phyloP scores from a whole-genome alignment of 2,797 vertebrate species.

The Nannoperca obscura region DNA sequence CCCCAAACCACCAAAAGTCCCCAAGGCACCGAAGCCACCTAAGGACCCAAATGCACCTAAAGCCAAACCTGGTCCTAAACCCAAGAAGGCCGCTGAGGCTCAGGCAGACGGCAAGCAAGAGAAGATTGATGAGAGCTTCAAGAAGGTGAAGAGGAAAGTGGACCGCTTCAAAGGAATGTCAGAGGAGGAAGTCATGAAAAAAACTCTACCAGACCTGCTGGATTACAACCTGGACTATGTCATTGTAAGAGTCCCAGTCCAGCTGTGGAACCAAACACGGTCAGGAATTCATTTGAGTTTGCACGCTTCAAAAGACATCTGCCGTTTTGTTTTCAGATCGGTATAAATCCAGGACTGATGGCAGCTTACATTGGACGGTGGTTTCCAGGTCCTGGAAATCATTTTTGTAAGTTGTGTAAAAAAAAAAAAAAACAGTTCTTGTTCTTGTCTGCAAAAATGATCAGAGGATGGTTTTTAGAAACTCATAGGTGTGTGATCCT shows the following conservation, averaged over 20 bases:
- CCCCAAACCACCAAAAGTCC: slow-evolving; percentile 69
- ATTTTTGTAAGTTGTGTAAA: slow-evolving; percentile 91
- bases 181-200: slow-evolving; percentile 97
- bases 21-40: slow-evolving; percentile 73
- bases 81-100: slow-evolving; percentile 86
- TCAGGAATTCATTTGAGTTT: background rate
- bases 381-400: slow-evolving; percentile 98
- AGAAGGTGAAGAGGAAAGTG: slow-evolving; percentile 96
- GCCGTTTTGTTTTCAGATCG: slow-evolving; percentile 86
- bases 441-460: background rate
- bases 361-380: slow-evolving; percentile 97
- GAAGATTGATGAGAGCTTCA: slow-evolving; percentile 96
- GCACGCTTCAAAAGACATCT: slow-evolving; percentile 5
- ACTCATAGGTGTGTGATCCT: background rate
- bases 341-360: slow-evolving; percentile 98
- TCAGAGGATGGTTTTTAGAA: background rate
- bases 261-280: background rate
- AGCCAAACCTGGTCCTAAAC: slow-evolving; percentile 86
- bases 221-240: slow-evolving; percentile 97
- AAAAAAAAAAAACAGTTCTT: background rate
- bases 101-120: slow-evolving; percentile 91
- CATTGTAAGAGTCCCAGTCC: slow-evolving; percentile 87
- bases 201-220: slow-evolving; percentile 96
- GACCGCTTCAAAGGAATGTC: slow-evolving; percentile 97
- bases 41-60: slow-evolving; percentile 83